These are phyloP conservation scores for Heliconius ethilla DNA, from an alignment of 2,888 invertebrate genomes.

Conservation along the genomic window DNA sequence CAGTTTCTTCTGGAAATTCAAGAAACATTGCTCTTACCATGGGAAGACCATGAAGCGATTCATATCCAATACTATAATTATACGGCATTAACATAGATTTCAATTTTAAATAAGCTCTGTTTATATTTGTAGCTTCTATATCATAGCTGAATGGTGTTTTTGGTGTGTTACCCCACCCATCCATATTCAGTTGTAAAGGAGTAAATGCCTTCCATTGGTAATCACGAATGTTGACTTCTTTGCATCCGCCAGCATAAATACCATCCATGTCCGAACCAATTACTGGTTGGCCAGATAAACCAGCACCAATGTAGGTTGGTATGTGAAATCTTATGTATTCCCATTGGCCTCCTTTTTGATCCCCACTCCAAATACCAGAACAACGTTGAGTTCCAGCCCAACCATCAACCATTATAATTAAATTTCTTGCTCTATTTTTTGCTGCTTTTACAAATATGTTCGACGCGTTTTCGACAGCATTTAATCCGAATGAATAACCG, in stretches of 20 bases:
- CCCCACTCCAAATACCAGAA: slow-evolving; percentile 74
- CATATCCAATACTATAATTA: slow-evolving; percentile 68
- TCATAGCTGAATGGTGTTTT: slow-evolving; percentile 73
- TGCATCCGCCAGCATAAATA: slow-evolving; percentile 66
- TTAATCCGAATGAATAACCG: slow-evolving; percentile 73
- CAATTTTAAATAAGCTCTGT: slow-evolving; percentile 73
- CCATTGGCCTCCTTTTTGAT: slow-evolving; percentile 74
- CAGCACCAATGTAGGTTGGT: slow-evolving; percentile 72
- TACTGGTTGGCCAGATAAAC: slow-evolving; percentile 71
- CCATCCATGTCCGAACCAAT: slow-evolving; percentile 77
- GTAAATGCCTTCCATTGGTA: slow-evolving; percentile 78
- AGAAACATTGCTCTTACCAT: slow-evolving; percentile 76
- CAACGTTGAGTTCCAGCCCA: slow-evolving; percentile 77
- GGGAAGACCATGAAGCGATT: slow-evolving; percentile 64
- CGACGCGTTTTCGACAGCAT: slow-evolving; percentile 67
- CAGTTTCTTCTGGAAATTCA: slow-evolving; percentile 64
- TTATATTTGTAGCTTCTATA: slow-evolving; percentile 62
- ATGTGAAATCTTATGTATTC: slow-evolving; percentile 77
- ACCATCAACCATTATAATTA: slow-evolving; percentile 75
- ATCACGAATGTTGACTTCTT: slow-evolving; percentile 68
- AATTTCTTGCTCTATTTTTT: slow-evolving; percentile 55
- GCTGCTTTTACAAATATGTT: slow-evolving; percentile 60
- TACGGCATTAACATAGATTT: slow-evolving; percentile 75
- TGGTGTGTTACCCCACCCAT: slow-evolving; percentile 70
- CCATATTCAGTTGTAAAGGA: slow-evolving; percentile 75